A percentile compares a stretch with the other conserved stretches of the same genome.
phyloP scores from a whole-genome alignment of 2,113 vertebrate genomes.

The Arizona elegans region DNA sequence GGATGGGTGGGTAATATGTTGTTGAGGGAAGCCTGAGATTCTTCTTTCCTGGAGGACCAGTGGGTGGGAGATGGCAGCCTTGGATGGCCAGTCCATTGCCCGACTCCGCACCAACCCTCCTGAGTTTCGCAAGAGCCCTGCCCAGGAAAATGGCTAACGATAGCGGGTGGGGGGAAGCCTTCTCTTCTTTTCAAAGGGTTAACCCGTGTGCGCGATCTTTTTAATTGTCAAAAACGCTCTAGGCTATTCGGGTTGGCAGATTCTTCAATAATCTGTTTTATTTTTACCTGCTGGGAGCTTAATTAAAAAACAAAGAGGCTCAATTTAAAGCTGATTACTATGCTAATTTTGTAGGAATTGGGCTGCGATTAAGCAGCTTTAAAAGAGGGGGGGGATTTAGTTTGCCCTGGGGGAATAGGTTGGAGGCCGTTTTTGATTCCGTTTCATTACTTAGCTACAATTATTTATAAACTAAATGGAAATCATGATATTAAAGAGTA shows the following conservation, averaged over 20 bases:
- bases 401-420: slow-evolving; percentile 82
- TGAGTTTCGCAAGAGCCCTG: slow-evolving; percentile 14
- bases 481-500: slow-evolving; percentile 75
- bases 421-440: slow-evolving; percentile 85
- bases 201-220: slow-evolving; percentile 66
- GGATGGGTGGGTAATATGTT: no score
- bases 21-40: background rate
- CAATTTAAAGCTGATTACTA: slow-evolving; percentile 99
- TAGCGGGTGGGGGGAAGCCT: slow-evolving; percentile 14
- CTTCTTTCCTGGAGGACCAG: background rate
- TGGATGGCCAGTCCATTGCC: background rate
- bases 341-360: slow-evolving; percentile 96
- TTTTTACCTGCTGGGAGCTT: slow-evolving; percentile 99
- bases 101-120: background rate
- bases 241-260: slow-evolving; percentile 91
- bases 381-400: slow-evolving; percentile 82
- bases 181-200: slow-evolving; percentile 68
- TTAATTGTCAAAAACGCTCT: slow-evolving; percentile 84
- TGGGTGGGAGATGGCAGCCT: background rate
- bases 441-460: slow-evolving; percentile 88
- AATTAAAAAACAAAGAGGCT: slow-evolving; percentile 99
- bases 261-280: slow-evolving; percentile 98
- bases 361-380: slow-evolving; percentile 98
- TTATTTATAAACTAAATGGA: slow-evolving; percentile 93
- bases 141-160: slow-evolving; percentile 56